Evolutionary conservation across 2,113 vertebrate species (phyloP).

Genomic region (Cairina moschata): DNA sequence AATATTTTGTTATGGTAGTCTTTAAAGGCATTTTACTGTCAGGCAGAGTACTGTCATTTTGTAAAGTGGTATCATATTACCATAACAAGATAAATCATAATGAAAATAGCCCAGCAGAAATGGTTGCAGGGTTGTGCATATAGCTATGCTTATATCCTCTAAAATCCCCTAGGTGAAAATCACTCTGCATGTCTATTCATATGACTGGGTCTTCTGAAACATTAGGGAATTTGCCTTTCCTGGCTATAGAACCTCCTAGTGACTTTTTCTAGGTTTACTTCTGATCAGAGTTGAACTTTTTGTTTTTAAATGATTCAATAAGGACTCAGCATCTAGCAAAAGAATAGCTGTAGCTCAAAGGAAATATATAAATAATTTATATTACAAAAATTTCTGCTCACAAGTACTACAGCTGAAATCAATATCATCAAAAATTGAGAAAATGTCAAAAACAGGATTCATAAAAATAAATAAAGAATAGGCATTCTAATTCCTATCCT

Average conservation of each 20-base stretch:
- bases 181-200: neutral
- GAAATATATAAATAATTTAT: neutral
- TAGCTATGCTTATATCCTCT: neutral
- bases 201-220: neutral
- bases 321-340: neutral
- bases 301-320: neutral
- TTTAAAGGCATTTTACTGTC: neutral
- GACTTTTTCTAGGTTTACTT: neutral
- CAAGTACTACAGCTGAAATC: neutral
- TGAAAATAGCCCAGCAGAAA: neutral
- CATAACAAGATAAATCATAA: conserved; percentile 16
- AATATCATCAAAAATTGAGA: neutral
- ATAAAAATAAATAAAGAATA: neutral
- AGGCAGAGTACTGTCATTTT: neutral
- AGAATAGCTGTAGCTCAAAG: neutral
- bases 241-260: neutral
- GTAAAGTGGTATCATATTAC: neutral
- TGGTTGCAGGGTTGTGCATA: neutral
- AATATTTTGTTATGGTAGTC: neutral
- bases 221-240: neutral
- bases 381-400: neutral
- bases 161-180: neutral
- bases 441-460: neutral
- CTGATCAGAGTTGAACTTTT: neutral
- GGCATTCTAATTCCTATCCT: neutral